Base-by-base conservation (phyloP, 2,113 vertebrate species). In the Caloenas nicobarica region DNA sequence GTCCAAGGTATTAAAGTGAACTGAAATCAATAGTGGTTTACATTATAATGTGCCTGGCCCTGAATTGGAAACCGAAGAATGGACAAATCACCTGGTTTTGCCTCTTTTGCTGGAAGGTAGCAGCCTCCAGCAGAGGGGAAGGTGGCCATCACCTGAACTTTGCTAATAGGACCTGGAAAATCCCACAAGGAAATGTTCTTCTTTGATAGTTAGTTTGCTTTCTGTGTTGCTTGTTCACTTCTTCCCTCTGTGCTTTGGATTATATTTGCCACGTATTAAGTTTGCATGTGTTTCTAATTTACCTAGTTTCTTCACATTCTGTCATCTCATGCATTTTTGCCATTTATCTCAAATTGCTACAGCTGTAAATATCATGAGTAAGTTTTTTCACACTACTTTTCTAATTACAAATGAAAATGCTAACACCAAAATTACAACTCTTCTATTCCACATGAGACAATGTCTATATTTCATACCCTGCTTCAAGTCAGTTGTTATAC, bases 21-120 rank as follows among this genome's bases (percentile, higher is more conserved):
- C 91, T 93, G 93, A 95, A 96, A 95, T 95, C 94, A 96, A 95
- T 97, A 95, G 72, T 92, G 91, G 86, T 95, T 96, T 96, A 87
- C 81, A 92, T 97, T 79, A 84, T 74, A 93, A 95, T 87, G 77
- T 74, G 61, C 34, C 77, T 89, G 70, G 34, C 86, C 91, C 69
- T 91, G 81, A 81, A 60, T 77, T 89, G 77, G 77, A 89, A 71
- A 53, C 91, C 84, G 80, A 89, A 92, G 84, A 87, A 84, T 71
- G 86, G 89, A 56, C 53, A 46, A 28, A 81, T 80, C 51, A 40
- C 72, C 81, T 89, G 51, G 0, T 74, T 92, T 80, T 81, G 46
- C 65, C 56, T 54, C 70, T 81, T 81, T 13, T n/a, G 40, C 31
- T 34, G 26, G 72, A 76, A 76, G 33, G 72, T 25, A 46, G 54